Conservation (phyloP, 1,140 invertebrate species). For the Pomacea maculata region DNA sequence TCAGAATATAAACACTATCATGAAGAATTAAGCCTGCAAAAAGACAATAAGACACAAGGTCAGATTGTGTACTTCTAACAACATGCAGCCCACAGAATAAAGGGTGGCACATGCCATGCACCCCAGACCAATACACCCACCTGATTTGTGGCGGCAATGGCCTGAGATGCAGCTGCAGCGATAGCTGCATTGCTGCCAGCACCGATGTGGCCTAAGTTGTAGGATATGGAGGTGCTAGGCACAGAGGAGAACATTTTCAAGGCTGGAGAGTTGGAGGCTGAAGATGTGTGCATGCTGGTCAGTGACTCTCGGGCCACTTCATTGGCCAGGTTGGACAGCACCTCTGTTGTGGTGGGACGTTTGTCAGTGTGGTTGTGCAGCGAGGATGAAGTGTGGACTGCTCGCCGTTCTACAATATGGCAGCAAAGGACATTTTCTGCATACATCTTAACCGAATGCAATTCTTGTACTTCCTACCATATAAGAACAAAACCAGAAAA, state of each 20-base stretch:
- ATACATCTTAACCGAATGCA: no score
- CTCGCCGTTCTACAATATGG: slow-evolving; percentile 53
- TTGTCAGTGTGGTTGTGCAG: slow-evolving; percentile 54
- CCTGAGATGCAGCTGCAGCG: slow-evolving; percentile 93
- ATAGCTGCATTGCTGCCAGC: slow-evolving; percentile 84
- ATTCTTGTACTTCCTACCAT: no score
- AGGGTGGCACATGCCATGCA: no score
- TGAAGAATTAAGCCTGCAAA: no score
- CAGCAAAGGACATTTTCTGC: no score
- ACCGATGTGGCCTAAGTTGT: slow-evolving; percentile 73
- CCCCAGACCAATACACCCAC: not conserved
- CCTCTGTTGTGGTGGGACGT: slow-evolving; percentile 69
- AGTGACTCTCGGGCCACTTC: slow-evolving; percentile 62
- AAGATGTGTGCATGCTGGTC: slow-evolving; percentile 41
- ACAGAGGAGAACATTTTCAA: slow-evolving; percentile 56
- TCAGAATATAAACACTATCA: not conserved
- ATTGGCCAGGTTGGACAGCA: slow-evolving; percentile 69
- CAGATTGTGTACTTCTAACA: no score
- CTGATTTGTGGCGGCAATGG: slow-evolving; percentile 94
- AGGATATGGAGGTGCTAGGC: slow-evolving; percentile 37
- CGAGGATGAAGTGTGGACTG: slow-evolving; percentile 37
- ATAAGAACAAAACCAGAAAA: no score
- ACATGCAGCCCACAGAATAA: no score
- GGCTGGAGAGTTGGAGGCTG: slow-evolving; percentile 56
- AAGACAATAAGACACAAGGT: no score